phyloP scores from a whole-genome alignment of 2,888 invertebrate species.

The Dorcus hopei region DNA sequence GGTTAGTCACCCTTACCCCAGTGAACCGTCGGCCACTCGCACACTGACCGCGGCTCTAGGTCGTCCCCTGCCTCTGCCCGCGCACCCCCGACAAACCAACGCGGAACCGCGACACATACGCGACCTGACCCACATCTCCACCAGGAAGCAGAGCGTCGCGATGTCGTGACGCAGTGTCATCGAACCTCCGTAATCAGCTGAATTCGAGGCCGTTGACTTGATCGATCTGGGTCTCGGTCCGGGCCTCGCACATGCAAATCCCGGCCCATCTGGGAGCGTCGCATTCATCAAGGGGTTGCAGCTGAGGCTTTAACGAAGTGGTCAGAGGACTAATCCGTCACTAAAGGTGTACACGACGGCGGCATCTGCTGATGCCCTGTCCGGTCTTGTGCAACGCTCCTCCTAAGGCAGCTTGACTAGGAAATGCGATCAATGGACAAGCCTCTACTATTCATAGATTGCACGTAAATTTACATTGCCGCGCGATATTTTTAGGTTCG shows the following conservation, averaged over 20 bases:
- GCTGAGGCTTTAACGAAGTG: conserved; percentile 30
- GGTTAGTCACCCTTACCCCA: conserved; percentile 52
- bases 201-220: conserved; percentile 42
- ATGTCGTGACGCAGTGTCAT: conserved; percentile 40
- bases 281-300: conserved; percentile 22
- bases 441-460: conserved; percentile 7
- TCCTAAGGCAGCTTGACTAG: conserved; percentile 28
- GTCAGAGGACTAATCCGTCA: conserved; percentile 30
- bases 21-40: conserved; percentile 51
- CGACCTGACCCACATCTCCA: conserved; percentile 43
- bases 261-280: conserved; percentile 5
- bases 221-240: conserved; percentile 42
- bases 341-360: conserved; percentile 23
- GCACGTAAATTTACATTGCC: conserved; percentile 4
- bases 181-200: conserved; percentile 41
- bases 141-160: conserved; percentile 44
- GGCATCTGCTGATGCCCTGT: conserved; percentile 22
- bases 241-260: conserved; percentile 13
- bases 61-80: conserved; percentile 33
- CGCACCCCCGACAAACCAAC: conserved; percentile 27
- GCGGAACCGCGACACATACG: conserved; percentile 37
- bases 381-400: conserved; percentile 25
- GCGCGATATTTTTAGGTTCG: no score
- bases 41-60: conserved; percentile 50
- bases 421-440: conserved; percentile 21